A percentile compares a stretch with the other conserved stretches of the same genome.
Evolutionary conservation across 2,113 vertebrate species (phyloP).

Genomic region (Ramphastos sulfuratus): DNA sequence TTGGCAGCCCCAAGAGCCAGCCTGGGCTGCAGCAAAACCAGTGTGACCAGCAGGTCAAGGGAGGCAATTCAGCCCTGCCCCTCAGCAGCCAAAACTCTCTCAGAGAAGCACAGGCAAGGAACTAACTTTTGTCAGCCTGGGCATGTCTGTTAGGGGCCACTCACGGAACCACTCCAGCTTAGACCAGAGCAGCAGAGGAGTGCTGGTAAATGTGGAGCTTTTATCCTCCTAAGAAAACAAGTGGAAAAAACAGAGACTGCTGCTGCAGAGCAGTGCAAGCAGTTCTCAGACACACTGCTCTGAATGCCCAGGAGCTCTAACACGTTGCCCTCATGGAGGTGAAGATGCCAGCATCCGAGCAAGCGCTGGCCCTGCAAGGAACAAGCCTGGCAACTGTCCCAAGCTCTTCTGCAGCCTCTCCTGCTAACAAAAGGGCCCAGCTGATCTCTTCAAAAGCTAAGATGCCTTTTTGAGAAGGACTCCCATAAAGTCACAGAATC

Average conservation of each 20-base stretch:
- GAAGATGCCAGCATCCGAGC: background rate
- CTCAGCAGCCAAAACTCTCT: background rate
- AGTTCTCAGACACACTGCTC: background rate
- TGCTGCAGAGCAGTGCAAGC: background rate
- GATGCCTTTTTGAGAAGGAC: background rate
- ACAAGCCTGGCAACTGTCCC: background rate
- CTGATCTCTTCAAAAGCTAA: background rate
- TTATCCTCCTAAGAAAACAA: background rate
- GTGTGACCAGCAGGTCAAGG: background rate
- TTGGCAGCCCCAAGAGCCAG: background rate
- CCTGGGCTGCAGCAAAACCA: background rate
- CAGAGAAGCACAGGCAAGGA: background rate
- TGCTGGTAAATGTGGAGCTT: background rate
- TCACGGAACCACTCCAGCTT: background rate
- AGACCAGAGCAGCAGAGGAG: background rate
- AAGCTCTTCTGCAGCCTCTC: background rate
- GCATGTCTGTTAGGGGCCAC: background rate
- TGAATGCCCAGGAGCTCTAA: background rate
- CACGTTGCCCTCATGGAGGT: background rate
- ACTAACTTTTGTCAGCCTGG: background rate
- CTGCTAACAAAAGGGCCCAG: background rate
- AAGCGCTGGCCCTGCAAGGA: background rate
- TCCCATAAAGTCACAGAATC: background rate
- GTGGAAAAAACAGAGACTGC: background rate
- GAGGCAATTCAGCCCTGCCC: background rate